Evolutionary conservation across 2,113 vertebrate species (phyloP).

Genomic region (Platysteira castanea): DNA sequence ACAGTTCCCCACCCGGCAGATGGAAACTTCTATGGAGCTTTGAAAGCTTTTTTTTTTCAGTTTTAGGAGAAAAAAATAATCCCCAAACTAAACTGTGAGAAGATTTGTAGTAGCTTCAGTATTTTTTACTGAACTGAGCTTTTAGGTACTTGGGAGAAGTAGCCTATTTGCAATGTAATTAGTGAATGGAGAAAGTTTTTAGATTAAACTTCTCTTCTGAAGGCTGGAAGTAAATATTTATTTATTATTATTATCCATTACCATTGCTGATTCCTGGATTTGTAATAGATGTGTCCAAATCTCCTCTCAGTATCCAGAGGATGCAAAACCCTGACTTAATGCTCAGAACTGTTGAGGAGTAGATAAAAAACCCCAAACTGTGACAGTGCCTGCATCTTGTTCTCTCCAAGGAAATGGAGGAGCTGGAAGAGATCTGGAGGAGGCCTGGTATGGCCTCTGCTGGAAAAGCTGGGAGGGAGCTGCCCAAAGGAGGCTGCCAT

Average conservation of each 20-base stretch:
- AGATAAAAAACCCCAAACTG: background rate
- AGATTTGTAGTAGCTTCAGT: background rate
- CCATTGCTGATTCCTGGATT: background rate
- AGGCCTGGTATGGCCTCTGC: background rate
- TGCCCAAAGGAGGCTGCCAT: background rate
- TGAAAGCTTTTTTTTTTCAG: background rate
- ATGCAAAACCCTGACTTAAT: background rate
- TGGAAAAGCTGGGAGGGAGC: background rate
- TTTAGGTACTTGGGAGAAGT: background rate
- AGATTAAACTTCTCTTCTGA: background rate
- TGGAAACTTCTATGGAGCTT: background rate
- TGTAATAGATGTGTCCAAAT: background rate
- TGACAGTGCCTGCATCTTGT: background rate
- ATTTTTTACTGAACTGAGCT: background rate
- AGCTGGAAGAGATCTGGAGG: background rate
- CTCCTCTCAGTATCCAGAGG: background rate
- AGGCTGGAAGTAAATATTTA: background rate
- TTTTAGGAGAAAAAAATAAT: background rate
- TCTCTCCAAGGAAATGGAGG: background rate
- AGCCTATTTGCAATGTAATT: background rate
- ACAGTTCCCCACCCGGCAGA: background rate
- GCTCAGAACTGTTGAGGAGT: background rate
- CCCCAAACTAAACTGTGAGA: background rate
- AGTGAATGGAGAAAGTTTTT: background rate
- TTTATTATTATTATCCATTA: background rate